A percentile compares a stretch with the other conserved stretches of the same genome.
Conservation (phyloP, 2,113 vertebrate genomes). For the Carollia perspicillata region DNA sequence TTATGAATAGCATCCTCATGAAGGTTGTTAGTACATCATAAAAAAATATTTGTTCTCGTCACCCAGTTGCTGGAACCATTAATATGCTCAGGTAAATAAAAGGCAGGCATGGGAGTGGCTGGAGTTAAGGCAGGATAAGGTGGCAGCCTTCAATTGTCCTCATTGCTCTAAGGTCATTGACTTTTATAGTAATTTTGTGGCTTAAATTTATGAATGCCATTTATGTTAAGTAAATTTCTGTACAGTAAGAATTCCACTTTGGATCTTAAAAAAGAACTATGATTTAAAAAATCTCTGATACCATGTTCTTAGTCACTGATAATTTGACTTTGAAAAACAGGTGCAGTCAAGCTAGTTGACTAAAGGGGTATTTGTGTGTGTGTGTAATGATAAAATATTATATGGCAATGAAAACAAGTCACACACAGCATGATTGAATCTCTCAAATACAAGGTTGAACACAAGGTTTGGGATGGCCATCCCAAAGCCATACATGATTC, state of each 20-base stretch:
- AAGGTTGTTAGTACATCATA: background rate
- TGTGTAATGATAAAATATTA: background rate
- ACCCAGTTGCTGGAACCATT: background rate
- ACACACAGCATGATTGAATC: background rate
- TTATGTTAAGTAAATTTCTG: background rate
- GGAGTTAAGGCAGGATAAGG: background rate
- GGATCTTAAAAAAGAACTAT: background rate
- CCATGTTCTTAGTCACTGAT: background rate
- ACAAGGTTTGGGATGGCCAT: background rate
- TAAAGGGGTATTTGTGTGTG: background rate
- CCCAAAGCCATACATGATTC: background rate
- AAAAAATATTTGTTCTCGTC: background rate
- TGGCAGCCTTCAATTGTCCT: background rate
- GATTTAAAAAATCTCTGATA: background rate
- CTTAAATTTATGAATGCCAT: background rate
- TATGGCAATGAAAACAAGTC: background rate
- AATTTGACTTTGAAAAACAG: slow-evolving; percentile 26
- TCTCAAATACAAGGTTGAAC: background rate
- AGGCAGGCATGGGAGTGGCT: background rate
- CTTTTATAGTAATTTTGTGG: background rate
- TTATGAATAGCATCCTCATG: background rate
- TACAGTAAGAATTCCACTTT: background rate
- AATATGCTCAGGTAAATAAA: background rate
- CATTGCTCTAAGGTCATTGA: background rate
- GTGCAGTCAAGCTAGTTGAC: background rate